A percentile compares a stretch with the other conserved stretches of the same genome.
Evolutionary conservation across 2,888 invertebrate genomes (phyloP).

Genomic region (Dryobotodes eremita): DNA sequence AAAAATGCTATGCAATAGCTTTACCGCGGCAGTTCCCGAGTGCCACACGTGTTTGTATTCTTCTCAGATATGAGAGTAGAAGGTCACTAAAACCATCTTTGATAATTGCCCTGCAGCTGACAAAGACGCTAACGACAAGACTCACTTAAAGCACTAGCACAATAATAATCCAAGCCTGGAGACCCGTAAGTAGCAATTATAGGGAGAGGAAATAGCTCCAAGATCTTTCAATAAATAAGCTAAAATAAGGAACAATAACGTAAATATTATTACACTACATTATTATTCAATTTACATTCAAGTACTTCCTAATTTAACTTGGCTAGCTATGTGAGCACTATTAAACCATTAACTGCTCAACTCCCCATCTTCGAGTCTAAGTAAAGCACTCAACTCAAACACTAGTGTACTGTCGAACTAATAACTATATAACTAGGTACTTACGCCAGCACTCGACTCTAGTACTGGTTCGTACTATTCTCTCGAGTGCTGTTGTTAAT

Average conservation of each 20-base stretch:
- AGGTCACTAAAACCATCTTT: not conserved
- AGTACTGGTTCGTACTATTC: constrained; percentile 8
- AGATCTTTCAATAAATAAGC: not conserved
- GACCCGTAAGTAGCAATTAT: not conserved
- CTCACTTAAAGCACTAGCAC: not conserved
- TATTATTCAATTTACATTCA: not conserved
- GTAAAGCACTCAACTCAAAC: constrained; percentile 32
- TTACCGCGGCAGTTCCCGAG: no score
- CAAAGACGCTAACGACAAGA: not conserved
- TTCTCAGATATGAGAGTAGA: not conserved
- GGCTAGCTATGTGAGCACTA: constrained; percentile 7
- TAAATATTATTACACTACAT: not conserved
- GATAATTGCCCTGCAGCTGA: not conserved
- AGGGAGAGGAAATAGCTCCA: not conserved
- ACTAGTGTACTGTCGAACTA: constrained; percentile 32
- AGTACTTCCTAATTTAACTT: not conserved
- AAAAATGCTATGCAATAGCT: no score
- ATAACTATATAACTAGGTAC: constrained; percentile 27
- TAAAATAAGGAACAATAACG: not conserved
- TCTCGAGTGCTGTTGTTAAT: constrained; percentile 14
- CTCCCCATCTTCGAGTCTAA: constrained; percentile 24
- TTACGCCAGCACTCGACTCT: constrained; percentile 27
- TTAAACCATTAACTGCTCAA: constrained; percentile 29
- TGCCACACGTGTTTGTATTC: no score
- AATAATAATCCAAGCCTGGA: not conserved